Percentiles rank a stretch among this genome's conserved stretches.
Evolutionary conservation across 2,888 invertebrate genomes (phyloP).

Genomic region (Trachelus stipa): DNA sequence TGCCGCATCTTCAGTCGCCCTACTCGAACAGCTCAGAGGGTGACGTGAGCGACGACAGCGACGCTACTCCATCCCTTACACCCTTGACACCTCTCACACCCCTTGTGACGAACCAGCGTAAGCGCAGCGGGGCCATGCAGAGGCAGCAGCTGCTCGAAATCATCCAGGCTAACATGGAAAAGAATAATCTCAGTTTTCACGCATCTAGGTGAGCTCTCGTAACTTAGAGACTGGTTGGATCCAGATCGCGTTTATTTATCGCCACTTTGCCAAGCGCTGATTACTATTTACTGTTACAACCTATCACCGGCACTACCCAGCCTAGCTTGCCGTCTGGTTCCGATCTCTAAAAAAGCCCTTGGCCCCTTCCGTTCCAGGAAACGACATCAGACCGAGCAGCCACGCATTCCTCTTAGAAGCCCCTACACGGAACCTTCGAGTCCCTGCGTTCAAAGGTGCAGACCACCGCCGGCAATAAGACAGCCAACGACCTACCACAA

Average conservation of each 20-base stretch:
- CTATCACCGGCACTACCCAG: neutral
- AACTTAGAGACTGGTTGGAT: neutral
- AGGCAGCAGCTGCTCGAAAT: constrained; percentile 87
- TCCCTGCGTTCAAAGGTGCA: constrained; percentile 43
- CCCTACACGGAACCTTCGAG: constrained; percentile 49
- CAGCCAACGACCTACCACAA: constrained; percentile 49
- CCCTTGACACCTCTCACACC: constrained; percentile 64
- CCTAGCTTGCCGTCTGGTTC: neutral
- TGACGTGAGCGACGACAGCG: constrained; percentile 61
- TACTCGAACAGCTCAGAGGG: constrained; percentile 63
- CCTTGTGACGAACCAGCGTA: constrained; percentile 69
- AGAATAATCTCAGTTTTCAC: constrained; percentile 88
- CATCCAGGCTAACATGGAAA: constrained; percentile 92
- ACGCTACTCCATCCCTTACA: constrained; percentile 55
- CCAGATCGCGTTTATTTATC: neutral
- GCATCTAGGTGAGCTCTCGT: constrained; percentile 74
- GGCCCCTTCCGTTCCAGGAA: constrained; percentile 41
- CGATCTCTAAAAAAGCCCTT: neutral
- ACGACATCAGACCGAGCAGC: constrained; percentile 59
- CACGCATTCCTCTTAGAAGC: constrained; percentile 50
- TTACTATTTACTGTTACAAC: neutral
- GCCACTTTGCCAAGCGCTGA: neutral
- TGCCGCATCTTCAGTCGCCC: constrained; percentile 59
- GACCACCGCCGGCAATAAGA: constrained; percentile 19
- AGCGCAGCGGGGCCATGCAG: constrained; percentile 80